Evolutionary conservation across 2,888 invertebrate species (phyloP), one percentile per base, ranked within the genome.

Genomic region (Parochlus steinenii): DNA sequence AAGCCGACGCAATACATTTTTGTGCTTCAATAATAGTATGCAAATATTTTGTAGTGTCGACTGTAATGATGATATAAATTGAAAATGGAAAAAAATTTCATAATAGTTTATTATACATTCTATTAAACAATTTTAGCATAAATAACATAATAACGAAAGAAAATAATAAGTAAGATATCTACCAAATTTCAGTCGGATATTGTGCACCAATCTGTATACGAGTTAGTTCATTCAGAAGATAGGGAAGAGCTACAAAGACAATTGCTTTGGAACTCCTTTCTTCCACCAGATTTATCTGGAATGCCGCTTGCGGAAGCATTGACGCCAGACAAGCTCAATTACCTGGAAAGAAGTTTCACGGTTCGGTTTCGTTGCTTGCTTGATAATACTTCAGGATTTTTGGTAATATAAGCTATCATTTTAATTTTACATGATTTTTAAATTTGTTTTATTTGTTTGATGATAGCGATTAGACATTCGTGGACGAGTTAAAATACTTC

Each of bases 351-450:
- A 48, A 92, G 90, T 60, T 95, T 98, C 55, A 97, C 97, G 43
- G 97, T 98, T 50, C 74, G 98, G 55, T 98, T 98, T 71, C 78
- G 98, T 51, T 98, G 98, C 69, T 72, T 98, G 23, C 67, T 98
- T 51, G 98, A 98, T 65, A 98, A 98, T 62, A 99, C 98, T 50
- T 98, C 97, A 49, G 98, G 98, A 41, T 98, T 98, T 63, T 72
- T 98, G 69, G 92, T 92, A 61, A 74, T 78, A 53, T 26, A 6
- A 27, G 11, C 7, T 16, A 12, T 16, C 7, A 27, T 10, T 6
- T 8, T 6, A 27, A 8, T 11, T 31, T 31, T 18, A 15, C 22
- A 7, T 31, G 8, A 4, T 14, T 32, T 23, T 16, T n/a, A 28
- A n/a, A 14, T 14, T 24, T 33, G 3, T 28, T 15, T 14, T 26